Percentiles rank a stretch among this genome's conserved stretches.
phyloP scores from a whole-genome alignment of 2,113 vertebrate species.

The Sterna hirundo region DNA sequence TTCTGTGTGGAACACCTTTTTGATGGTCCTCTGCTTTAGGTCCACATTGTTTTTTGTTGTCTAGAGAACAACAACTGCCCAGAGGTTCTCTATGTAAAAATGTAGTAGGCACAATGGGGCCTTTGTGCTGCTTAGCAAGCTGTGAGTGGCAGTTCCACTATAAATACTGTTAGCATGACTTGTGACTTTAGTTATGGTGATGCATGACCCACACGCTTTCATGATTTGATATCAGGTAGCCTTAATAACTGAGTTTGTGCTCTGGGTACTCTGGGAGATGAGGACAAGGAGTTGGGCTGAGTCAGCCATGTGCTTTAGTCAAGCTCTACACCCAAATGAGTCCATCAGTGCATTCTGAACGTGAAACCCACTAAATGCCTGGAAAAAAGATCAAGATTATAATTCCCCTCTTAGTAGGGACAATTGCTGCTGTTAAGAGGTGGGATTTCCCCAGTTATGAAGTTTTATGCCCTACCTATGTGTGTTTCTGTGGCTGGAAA shows the following conservation, averaged over 20 bases:
- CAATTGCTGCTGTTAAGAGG: background rate
- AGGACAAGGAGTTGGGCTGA: background rate
- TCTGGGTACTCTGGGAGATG: background rate
- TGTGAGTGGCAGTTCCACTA: background rate
- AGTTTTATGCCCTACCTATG: background rate
- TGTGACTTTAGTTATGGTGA: background rate
- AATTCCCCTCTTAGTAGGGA: background rate
- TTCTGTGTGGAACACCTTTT: background rate
- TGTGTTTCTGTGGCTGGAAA: background rate
- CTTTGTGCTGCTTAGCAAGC: background rate
- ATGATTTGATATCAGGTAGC: background rate
- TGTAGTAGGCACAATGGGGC: background rate
- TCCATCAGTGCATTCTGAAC: background rate
- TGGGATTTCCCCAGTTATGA: background rate
- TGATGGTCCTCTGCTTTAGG: background rate
- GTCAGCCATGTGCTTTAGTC: background rate
- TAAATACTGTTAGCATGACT: background rate
- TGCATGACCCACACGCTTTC: background rate
- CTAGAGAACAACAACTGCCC: background rate
- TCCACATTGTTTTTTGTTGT: background rate
- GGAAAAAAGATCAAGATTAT: background rate
- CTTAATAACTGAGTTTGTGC: background rate
- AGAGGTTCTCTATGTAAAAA: background rate
- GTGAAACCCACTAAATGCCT: background rate
- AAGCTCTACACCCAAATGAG: background rate